Conservation (phyloP, 2,113 vertebrate genomes). For the Paedocypris sp. region DNA sequence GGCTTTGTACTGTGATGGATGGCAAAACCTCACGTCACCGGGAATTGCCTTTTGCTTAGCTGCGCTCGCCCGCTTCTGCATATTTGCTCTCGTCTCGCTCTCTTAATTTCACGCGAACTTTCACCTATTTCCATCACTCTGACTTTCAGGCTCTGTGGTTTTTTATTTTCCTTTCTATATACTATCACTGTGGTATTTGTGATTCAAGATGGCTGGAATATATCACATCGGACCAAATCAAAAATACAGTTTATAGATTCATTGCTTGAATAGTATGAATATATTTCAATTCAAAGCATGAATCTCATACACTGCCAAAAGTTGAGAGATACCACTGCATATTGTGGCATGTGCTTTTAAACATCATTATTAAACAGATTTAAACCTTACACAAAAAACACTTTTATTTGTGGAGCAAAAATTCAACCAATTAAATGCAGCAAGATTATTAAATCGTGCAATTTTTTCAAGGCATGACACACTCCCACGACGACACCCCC, state of each 20-base stretch:
- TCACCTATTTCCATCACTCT: neutral
- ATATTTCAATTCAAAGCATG: neutral
- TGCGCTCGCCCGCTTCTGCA: conserved; percentile 8
- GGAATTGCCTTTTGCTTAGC: conserved; percentile 23
- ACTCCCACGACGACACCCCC: no score
- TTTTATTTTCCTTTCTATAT: no score
- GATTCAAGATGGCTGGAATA: neutral
- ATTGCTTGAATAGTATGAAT: neutral
- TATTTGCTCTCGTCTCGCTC: conserved; percentile 18
- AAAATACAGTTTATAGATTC: neutral
- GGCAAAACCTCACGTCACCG: conserved; percentile 25
- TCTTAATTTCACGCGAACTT: conserved; percentile 8
- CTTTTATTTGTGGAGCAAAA: no score
- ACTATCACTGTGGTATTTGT: no score
- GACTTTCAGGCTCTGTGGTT: no score
- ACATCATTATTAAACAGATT: no score
- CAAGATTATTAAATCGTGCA: no score
- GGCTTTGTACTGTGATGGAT: conserved; percentile 24
- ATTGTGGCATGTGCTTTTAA: no score
- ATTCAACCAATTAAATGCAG: no score
- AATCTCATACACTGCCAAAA: neutral
- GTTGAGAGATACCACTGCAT: neutral
- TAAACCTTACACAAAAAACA: no score
- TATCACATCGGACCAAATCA: neutral
- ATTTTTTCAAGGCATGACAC: no score